These are phyloP conservation scores for Actias luna DNA, from an alignment of 2,888 invertebrate genomes.

Conservation along the genomic window DNA sequence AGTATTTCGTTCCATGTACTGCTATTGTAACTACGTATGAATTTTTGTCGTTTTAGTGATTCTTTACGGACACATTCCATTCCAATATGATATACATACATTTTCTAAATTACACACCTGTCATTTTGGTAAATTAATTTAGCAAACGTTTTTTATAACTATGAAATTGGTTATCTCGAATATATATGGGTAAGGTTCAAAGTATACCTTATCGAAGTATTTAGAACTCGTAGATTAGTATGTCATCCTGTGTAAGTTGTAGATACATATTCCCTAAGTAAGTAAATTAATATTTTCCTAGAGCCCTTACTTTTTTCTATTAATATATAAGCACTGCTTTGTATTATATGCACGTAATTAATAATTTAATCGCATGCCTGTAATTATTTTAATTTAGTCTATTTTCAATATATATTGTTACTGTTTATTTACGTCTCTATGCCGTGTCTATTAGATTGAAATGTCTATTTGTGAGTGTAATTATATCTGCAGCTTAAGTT, in stretches of 20 bases:
- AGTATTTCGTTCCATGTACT: too few relatives aligned
- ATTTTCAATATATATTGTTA: background rate
- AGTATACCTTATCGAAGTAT: background rate
- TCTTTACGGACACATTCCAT: too few relatives aligned
- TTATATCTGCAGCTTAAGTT: background rate
- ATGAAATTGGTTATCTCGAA: too few relatives aligned
- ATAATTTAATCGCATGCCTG: conserved; percentile 7
- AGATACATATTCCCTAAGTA: background rate
- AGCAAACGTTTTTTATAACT: too few relatives aligned
- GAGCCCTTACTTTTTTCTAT: background rate
- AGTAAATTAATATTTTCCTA: background rate
- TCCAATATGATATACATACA: too few relatives aligned
- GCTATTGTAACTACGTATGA: too few relatives aligned
- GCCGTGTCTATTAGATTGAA: background rate
- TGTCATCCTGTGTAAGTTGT: background rate
- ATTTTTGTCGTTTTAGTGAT: too few relatives aligned
- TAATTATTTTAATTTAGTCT: background rate
- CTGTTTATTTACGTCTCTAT: background rate
- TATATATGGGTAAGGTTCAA: background rate
- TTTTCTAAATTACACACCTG: too few relatives aligned
- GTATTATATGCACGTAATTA: background rate
- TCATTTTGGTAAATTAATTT: too few relatives aligned
- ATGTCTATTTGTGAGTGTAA: background rate
- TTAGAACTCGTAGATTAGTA: background rate
- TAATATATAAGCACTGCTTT: background rate